A percentile compares a stretch with the other conserved stretches of the same genome.
Conservation (phyloP, 1,140 invertebrate genomes). For the Trichomalopsis sarcophagae region DNA sequence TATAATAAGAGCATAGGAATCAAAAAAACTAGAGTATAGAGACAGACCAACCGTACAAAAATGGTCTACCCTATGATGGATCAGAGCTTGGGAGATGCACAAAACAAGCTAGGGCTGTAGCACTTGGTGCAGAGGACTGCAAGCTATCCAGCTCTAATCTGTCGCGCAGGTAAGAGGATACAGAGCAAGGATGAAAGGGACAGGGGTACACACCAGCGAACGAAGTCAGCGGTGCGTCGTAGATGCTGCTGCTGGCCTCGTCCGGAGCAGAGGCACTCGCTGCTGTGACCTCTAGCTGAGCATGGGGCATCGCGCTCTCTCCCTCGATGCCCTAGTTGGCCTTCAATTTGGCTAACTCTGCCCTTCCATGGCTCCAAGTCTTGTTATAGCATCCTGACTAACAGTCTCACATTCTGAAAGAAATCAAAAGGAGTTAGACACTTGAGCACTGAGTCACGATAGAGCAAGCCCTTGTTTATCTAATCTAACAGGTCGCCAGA, state of each 20-base stretch:
- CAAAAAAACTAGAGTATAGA: conserved; percentile 30
- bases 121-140: background rate
- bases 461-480: background rate
- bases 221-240: conserved; percentile 66
- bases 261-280: conserved; percentile 2
- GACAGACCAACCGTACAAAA: background rate
- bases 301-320: conserved; percentile 38
- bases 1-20: background rate
- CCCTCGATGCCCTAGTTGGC: conserved; percentile 20
- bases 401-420: conserved; percentile 19
- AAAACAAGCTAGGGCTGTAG: background rate
- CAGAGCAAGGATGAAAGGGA: background rate
- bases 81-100: background rate
- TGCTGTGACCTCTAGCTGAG: conserved; percentile 1
- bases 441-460: background rate
- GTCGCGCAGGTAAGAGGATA: background rate
- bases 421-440: background rate
- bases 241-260: conserved; percentile 53
- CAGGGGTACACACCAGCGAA: conserved; percentile 64
- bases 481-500: conserved; percentile 1
- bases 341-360: background rate
- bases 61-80: background rate
- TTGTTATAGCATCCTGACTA: conserved; percentile 16
- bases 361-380: conserved; percentile 9
- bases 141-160: conserved; percentile 23